Conservation (phyloP, 2,797 vertebrate species). For the Loris lydekkerianus region DNA sequence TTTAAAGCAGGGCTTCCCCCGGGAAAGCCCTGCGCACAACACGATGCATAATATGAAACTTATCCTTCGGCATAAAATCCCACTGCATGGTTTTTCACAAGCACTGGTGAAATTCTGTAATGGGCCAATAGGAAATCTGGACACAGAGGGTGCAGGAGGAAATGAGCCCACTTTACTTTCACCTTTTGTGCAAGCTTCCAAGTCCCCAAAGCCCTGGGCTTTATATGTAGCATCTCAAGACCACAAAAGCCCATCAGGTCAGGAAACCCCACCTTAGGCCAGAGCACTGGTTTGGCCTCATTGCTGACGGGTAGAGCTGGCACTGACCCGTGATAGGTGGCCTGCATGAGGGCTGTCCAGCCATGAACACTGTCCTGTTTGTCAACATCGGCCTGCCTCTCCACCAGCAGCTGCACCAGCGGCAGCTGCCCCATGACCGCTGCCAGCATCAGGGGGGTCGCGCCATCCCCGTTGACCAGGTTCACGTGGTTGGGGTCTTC, state of each 20-base stretch:
- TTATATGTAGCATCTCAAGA: not conserved
- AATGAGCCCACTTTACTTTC: rapidly evolving
- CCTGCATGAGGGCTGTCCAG: slow-evolving; percentile 99
- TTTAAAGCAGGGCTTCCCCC: not conserved
- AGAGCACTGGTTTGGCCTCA: not conserved
- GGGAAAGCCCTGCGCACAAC: not conserved
- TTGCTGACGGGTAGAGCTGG: rapidly evolving
- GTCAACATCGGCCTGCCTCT: slow-evolving; percentile 94
- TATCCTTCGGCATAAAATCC: not conserved
- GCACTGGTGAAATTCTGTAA: not conserved
- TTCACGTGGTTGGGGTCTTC: slow-evolving; percentile 96
- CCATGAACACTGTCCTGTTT: slow-evolving; percentile 96
- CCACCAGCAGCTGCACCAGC: slow-evolving; percentile 97
- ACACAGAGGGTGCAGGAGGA: not conserved
- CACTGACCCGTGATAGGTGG: slow-evolving; percentile 97
- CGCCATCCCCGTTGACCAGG: slow-evolving; percentile 95
- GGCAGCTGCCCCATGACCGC: slow-evolving; percentile 96
- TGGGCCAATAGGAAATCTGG: not conserved
- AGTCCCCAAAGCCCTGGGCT: not conserved
- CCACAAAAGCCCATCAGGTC: not conserved
- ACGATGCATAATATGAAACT: not conserved
- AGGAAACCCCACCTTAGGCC: not conserved
- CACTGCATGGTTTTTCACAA: not conserved
- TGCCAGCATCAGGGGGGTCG: slow-evolving; percentile 97
- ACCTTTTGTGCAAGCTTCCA: not conserved